A percentile compares a stretch with the other conserved stretches of the same genome.
Conservation (phyloP, 2,888 invertebrate species). For the Amiota mariae region DNA sequence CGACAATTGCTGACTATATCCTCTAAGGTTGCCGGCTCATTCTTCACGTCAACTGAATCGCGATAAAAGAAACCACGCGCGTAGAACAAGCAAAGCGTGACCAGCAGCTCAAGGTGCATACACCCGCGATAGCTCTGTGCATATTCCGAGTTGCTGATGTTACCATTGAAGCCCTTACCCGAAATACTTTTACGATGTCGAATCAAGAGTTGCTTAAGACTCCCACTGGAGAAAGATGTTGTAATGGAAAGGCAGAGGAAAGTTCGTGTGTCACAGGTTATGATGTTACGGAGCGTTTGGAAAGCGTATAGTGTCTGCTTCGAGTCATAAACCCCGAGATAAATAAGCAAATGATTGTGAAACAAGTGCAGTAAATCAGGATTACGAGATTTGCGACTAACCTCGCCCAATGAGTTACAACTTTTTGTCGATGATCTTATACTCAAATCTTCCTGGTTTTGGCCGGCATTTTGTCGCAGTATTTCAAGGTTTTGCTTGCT, state of each 20-base stretch:
- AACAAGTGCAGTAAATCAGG: constrained; percentile 74
- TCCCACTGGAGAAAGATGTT: constrained; percentile 78
- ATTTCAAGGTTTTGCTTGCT: constrained; percentile 73
- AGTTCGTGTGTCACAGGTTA: constrained; percentile 81
- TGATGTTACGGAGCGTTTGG: constrained; percentile 82
- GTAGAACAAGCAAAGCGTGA: constrained; percentile 85
- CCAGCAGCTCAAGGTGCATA: constrained; percentile 86
- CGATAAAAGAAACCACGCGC: constrained; percentile 80
- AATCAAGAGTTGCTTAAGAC: constrained; percentile 71
- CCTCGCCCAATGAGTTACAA: constrained; percentile 53
- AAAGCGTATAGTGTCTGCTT: constrained; percentile 82
- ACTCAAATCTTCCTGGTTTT: constrained; percentile 54
- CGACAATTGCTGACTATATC: constrained; percentile 85
- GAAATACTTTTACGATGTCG: constrained; percentile 87
- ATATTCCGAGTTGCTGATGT: constrained; percentile 78
- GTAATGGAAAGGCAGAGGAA: constrained; percentile 85
- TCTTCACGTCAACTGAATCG: constrained; percentile 63
- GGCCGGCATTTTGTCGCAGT: constrained; percentile 68
- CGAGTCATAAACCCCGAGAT: constrained; percentile 86
- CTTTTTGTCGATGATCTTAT: constrained; percentile 53
- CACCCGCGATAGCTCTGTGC: constrained; percentile 82
- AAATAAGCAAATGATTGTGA: constrained; percentile 88
- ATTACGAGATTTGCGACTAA: constrained; percentile 42
- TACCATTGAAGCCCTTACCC: constrained; percentile 80
- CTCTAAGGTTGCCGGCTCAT: constrained; percentile 77